Base-by-base conservation (phyloP, 2,113 vertebrate species). In the Amphiprion percula region DNA sequence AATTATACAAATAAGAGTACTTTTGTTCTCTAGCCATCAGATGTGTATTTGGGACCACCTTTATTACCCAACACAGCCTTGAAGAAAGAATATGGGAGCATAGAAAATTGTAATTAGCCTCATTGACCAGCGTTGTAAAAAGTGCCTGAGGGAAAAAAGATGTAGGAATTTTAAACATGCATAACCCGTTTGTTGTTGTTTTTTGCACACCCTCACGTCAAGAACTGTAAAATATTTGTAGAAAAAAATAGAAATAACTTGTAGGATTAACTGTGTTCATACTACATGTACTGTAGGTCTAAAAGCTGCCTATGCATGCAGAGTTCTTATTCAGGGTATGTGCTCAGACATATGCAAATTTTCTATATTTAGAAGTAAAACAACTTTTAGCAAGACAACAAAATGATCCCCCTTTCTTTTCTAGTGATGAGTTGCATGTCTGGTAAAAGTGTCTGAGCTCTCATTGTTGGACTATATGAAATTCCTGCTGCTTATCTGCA, bases 61-160 rank as follows among this genome's bases (percentile, higher is more conserved):
- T 41, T 65, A 69, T 62, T 66, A 50, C 19, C 30, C 49, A 30
- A 55, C 14, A 39, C n/a, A 56, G 66, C 55, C 61, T 83, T 80
- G 54, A 56, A 73, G 28, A 77, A 61, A 8, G 16, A 33, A 15
- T 26, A 50, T 10, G 28, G 59, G 28, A 60, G 54, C 1, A 11
- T 53, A 33, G 41, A n/a, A 59, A 71, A 71, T 50, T 37, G 41
- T 62, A 63, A 87, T 77, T 54, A 60, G 9, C 21, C 44, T 63
- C 33, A 59, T 9, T 87, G 77, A 72, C 80, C 62, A 33, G 53
- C 10, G 68, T 4, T 60, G 7, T 49, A 41, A 69, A 44, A 61
- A 30, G 21, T 52, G 60, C 64, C 66, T 4, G 41, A 55, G 58
- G 71, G 73, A 60, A 66, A 50, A 55, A 24, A n/a, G 11, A 60